Base-by-base conservation (phyloP, 2,113 vertebrate species). In the Tricholaema leucomelas region DNA sequence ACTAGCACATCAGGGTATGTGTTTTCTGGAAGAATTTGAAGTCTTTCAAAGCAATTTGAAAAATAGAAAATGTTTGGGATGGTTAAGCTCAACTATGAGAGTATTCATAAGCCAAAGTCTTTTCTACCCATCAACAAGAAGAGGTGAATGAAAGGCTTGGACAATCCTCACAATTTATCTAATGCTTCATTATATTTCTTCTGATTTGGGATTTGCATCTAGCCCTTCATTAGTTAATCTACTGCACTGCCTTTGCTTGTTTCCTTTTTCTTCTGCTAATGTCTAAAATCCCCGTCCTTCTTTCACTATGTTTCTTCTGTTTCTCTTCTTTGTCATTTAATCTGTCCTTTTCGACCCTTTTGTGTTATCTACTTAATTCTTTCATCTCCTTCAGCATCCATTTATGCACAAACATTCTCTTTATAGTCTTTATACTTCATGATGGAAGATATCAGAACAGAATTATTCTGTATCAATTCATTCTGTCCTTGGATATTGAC, bases 1-100 rank as follows among this genome's bases (percentile, higher is more conserved):
- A n/a, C n/a, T n/a, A n/a, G n/a, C n/a, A n/a, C n/a, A 79, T 50
- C 3, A 70, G 12, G 13, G 66, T 15, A 18, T 0, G 0, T 11
- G 12, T n/a, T 60, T 81, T 60, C 36, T 79, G 35, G 66, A 71
- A 76, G 38, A 65, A 82, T 17, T 24, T 13, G 6, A 69, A 52
- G 20, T 46, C 75, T 66, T 63, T 7, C 15, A 56, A 35, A 87
- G 35, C 8, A 10, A 3, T 25, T 15, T 40, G 21, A 23, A 82
- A 85, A 74, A 55, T 25, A 16, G 66, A 31, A 74, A 80, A 8
- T 44, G 46, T 12, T 24, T 71, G 33, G 18, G 14, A 27, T 38
- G 76, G 14, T 70, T 42, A 70, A 84, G 13, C 28, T 84, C 36
- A 70, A 1, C 5, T 54, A 11, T 76, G 40, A 65, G 19, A 40